phyloP scores from a whole-genome alignment of 2,797 vertebrate genomes.

The Lagorchestes hirsutus region DNA sequence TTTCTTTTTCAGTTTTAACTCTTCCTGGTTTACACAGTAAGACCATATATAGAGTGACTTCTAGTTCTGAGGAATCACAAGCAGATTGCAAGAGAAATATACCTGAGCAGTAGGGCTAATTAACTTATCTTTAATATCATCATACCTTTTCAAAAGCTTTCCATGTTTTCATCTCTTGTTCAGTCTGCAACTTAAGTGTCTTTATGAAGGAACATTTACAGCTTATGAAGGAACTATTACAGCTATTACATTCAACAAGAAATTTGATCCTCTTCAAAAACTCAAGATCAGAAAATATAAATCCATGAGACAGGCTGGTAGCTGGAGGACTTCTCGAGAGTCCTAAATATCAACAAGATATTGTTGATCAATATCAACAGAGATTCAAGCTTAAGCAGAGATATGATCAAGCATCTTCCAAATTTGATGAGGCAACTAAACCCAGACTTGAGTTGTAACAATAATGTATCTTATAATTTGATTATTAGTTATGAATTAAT shows the following conservation, averaged over 20 bases:
- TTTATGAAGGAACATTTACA: slow-evolving; percentile 88
- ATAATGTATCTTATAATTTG: too few relatives aligned
- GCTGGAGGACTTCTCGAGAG: slow-evolving; percentile 92
- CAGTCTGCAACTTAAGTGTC: slow-evolving; percentile 86
- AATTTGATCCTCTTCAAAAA: slow-evolving; percentile 94
- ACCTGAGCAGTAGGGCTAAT: too few relatives aligned
- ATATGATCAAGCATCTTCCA: slow-evolving; percentile 92
- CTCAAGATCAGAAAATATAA: slow-evolving; percentile 94
- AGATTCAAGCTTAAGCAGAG: slow-evolving; percentile 93
- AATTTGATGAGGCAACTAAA: too few relatives aligned
- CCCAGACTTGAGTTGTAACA: too few relatives aligned
- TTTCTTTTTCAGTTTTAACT: too few relatives aligned
- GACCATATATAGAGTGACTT: too few relatives aligned
- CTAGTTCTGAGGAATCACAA: too few relatives aligned
- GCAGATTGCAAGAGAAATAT: too few relatives aligned
- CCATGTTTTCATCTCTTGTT: slow-evolving; percentile 89
- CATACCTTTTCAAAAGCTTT: slow-evolving; percentile 91
- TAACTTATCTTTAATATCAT: slow-evolving; percentile 52
- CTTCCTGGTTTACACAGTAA: too few relatives aligned
- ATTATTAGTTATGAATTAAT: too few relatives aligned
- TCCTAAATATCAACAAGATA: slow-evolving; percentile 91
- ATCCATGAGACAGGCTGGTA: slow-evolving; percentile 88
- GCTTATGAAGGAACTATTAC: slow-evolving; percentile 81
- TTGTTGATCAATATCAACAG: too few relatives aligned
- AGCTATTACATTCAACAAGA: slow-evolving; percentile 91